phyloP scores from a whole-genome alignment of 2,113 vertebrate species.

The Syrmaticus mikado region DNA sequence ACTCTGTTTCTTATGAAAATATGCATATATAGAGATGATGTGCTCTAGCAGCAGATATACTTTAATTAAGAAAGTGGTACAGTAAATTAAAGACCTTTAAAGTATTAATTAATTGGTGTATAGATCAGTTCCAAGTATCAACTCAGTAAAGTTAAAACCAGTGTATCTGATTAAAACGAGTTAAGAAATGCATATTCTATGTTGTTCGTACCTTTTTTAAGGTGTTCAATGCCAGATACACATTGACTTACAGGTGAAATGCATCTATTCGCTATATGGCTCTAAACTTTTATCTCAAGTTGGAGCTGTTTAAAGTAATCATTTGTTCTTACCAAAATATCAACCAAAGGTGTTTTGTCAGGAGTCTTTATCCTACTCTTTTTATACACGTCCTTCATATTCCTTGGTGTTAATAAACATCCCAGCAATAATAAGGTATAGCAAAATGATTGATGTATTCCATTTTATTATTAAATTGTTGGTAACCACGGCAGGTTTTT shows the following conservation, averaged over 20 bases:
- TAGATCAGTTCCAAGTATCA: slow-evolving; percentile 72
- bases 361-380: slow-evolving; percentile 59
- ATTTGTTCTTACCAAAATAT: slow-evolving; percentile 33
- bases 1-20: slow-evolving; percentile 87
- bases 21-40: slow-evolving; percentile 81
- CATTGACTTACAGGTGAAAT: not conserved
- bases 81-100: slow-evolving; percentile 87
- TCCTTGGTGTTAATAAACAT: slow-evolving; percentile 71
- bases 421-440: slow-evolving; percentile 72
- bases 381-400: slow-evolving; percentile 75
- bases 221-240: not conserved
- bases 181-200: slow-evolving; percentile 5
- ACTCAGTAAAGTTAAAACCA: slow-evolving; percentile 71
- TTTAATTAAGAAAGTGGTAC: slow-evolving; percentile 86
- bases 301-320: not conserved
- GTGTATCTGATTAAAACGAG: slow-evolving; percentile 55
- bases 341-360: slow-evolving; percentile 47
- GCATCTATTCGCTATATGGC: not conserved
- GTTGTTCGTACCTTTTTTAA: not conserved
- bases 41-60: slow-evolving; percentile 79
- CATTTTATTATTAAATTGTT: slow-evolving; percentile 78
- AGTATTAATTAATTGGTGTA: slow-evolving; percentile 83
- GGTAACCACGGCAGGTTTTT: slow-evolving; percentile 74
- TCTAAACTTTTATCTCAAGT: not conserved
- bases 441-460: slow-evolving; percentile 78